Evolutionary conservation across 2,797 vertebrate species (phyloP), one percentile per base, ranked within the genome.

Genomic region (Cyprinodon diabolis): DNA sequence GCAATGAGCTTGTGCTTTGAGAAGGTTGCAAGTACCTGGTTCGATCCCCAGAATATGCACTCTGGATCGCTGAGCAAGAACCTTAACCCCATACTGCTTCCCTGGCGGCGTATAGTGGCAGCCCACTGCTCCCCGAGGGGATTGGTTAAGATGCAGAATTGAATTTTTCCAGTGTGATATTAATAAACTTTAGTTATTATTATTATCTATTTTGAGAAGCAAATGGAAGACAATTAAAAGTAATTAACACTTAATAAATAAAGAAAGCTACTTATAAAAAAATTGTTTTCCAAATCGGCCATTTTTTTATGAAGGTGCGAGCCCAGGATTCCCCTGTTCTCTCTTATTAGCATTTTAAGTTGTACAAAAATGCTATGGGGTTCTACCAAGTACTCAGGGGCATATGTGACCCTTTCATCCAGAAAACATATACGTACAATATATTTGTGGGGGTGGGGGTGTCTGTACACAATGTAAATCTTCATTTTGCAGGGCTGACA

Each of bases 311-410:
- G 75, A 71, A 79, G 74, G 66, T 68, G 66, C 43, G 43, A 23
- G 43, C 3, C 0, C 0, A 66, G 11, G 45, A 55, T 76, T 51
- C 12, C 23, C 71, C 43, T 60, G 55, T 72, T 30, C 35, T 63
- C 43, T 25, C 56, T 72, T 35, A 77, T 76, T 75, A 76, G 71
- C 48, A 72, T 71, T 73, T 58, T 11, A 74, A 17, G 58, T 81
- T 71, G 73, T 47, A 55, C 49, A 77, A 70, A 79, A 78, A 76
- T 63, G 78, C 79, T 67, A 74, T 25, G 69, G 48, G 74, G 71
- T 66, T 75, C 63, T 76, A 40, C 72, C 25, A 56, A 69, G 63
- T 57, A 69, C 67, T 73, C 72, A 62, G 6, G 30, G 55, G 54
- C 14, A 54, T 60, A 63, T 17, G 58, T 66, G 71, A 72, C 48